Percentiles rank a stretch among this genome's conserved stretches.
Conservation (phyloP, 2,113 vertebrate species). For the Pipra filicauda region DNA sequence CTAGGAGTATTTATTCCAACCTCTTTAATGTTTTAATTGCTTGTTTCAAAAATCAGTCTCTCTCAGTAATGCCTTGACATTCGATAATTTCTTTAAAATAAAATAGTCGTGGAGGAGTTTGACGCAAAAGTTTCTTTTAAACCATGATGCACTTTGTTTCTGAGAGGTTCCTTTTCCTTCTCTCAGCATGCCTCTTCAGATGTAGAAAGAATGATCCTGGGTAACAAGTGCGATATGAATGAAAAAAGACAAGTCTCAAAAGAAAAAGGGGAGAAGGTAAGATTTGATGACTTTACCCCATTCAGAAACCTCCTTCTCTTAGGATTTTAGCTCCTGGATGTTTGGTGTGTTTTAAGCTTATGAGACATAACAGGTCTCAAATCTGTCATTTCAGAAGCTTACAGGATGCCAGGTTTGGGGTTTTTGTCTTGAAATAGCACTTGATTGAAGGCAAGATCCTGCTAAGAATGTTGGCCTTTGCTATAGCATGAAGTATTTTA, state of each 20-base stretch:
- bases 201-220: constrained; percentile 96
- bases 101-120: neutral
- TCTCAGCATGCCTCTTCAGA: constrained; percentile 93
- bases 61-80: neutral
- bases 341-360: neutral
- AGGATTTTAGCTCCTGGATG: neutral
- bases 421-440: neutral
- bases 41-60: neutral
- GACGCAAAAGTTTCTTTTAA: neutral
- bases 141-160: neutral
- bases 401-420: neutral
- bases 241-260: constrained; percentile 97
- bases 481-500: neutral
- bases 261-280: constrained; percentile 95
- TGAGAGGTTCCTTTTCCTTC: neutral
- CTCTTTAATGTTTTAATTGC: neutral
- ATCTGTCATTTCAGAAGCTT: neutral
- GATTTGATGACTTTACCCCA: neutral
- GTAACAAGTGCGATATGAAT: constrained; percentile 98
- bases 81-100: neutral
- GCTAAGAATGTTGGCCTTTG: neutral
- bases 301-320: neutral
- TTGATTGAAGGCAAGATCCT: neutral
- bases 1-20: neutral
- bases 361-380: neutral